Evolutionary conservation across 2,888 invertebrate genomes (phyloP).

Genomic region (Heteropelma amictum): DNA sequence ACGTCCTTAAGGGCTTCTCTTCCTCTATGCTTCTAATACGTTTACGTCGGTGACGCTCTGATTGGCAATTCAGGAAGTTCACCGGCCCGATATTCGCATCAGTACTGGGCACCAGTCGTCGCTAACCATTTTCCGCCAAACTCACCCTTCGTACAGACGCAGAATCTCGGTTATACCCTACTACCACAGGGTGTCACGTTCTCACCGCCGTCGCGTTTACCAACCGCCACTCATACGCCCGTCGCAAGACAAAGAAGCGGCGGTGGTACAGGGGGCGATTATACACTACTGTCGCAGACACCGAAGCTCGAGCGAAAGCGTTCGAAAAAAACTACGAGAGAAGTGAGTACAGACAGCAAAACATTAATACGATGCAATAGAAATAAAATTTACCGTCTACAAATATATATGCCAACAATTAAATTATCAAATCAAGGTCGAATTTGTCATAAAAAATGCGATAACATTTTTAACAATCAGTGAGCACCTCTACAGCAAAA

Average conservation of each 20-base stretch:
- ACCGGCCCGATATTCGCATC: constrained; percentile 79
- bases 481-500: too few relatives aligned
- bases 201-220: constrained; percentile 70
- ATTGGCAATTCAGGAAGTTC: constrained; percentile 76
- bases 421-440: too few relatives aligned
- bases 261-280: constrained; percentile 71
- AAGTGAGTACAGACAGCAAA: constrained; percentile 64
- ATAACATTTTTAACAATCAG: too few relatives aligned
- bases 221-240: constrained; percentile 67
- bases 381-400: too few relatives aligned
- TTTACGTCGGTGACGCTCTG: constrained; percentile 47
- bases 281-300: constrained; percentile 74
- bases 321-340: constrained; percentile 72
- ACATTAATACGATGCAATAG: too few relatives aligned
- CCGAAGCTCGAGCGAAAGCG: constrained; percentile 74
- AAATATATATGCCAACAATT: too few relatives aligned
- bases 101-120: constrained; percentile 84
- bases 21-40: constrained; percentile 33
- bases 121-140: constrained; percentile 86
- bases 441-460: too few relatives aligned
- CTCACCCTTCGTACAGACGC: constrained; percentile 81
- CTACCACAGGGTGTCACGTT: constrained; percentile 72
- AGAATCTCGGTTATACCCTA: constrained; percentile 71
- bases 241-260: constrained; percentile 71
- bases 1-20: too few relatives aligned